These are phyloP conservation scores for Pyrgus malvae DNA, from an alignment of 2,888 invertebrate species.

Conservation along the genomic window DNA sequence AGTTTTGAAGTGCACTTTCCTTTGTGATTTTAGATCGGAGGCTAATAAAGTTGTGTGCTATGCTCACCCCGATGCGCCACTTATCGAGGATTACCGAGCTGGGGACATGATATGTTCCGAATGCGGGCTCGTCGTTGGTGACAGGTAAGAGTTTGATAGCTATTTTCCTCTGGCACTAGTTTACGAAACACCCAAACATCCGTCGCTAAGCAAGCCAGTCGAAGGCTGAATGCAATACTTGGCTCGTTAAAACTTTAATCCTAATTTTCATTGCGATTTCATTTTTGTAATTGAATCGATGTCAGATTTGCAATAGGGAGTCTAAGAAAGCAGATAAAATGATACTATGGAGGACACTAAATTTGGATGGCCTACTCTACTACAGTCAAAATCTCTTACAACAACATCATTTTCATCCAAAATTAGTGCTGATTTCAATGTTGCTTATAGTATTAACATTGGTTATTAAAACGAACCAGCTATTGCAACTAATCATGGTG, in stretches of 20 bases:
- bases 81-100: conserved; percentile 99
- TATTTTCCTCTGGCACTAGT: conserved; percentile 24
- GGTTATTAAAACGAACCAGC: no score
- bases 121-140: conserved; percentile 99
- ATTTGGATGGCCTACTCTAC: no score
- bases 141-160: conserved; percentile 84
- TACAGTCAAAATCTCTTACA: no score
- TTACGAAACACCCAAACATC: conserved; percentile 53
- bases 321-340: no score
- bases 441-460: no score
- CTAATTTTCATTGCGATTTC: not conserved
- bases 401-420: no score
- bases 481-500: no score
- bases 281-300: not conserved
- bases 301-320: no score
- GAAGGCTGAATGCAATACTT: conserved; percentile 14
- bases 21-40: conserved; percentile 83
- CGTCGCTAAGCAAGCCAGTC: conserved; percentile 6
- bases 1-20: conserved; percentile 44
- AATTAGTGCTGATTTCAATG: no score
- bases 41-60: conserved; percentile 93
- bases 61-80: conserved; percentile 96
- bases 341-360: no score
- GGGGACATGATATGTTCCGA: conserved; percentile 99
- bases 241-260: not conserved